These are phyloP conservation scores for Heliconius ethilla DNA, from an alignment of 2,888 invertebrate genomes.

Conservation along the genomic window DNA sequence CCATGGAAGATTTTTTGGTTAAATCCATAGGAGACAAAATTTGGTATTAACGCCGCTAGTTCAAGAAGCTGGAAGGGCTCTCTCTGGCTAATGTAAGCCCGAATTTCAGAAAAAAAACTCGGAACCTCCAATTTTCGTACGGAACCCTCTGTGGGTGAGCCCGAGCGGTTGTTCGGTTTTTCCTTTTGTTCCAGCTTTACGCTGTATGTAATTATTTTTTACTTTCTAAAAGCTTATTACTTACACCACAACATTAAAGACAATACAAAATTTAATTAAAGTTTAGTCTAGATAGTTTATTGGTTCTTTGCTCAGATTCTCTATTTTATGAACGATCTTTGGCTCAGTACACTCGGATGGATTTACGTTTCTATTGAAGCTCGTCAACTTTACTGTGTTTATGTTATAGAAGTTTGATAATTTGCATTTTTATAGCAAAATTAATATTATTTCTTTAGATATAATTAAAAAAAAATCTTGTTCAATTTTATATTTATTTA, in stretches of 20 bases:
- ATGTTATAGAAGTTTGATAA: background rate
- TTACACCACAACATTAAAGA: conserved; percentile 60
- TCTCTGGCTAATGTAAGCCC: too few species aligned
- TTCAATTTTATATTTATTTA: too few species aligned
- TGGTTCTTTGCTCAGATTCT: conserved; percentile 64
- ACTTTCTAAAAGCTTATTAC: conserved; percentile 17
- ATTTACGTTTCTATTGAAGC: conserved; percentile 28
- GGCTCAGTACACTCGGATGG: conserved; percentile 48
- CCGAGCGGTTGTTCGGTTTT: too few species aligned
- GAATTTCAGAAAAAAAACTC: too few species aligned
- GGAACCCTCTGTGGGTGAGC: too few species aligned
- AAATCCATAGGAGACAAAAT: too few species aligned
- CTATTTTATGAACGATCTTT: conserved; percentile 60
- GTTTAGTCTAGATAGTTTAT: conserved; percentile 73
- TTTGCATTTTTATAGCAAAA: background rate
- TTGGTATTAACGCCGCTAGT: too few species aligned
- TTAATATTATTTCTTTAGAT: background rate
- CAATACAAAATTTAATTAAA: conserved; percentile 80
- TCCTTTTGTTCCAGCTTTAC: too few species aligned
- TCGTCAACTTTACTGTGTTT: background rate
- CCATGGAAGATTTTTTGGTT: too few species aligned
- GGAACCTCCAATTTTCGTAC: too few species aligned
- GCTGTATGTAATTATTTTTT: too few species aligned
- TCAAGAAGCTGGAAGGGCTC: too few species aligned
- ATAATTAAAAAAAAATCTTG: background rate